phyloP scores from a whole-genome alignment of 1,140 invertebrate species.

The Uloborus diversus region DNA sequence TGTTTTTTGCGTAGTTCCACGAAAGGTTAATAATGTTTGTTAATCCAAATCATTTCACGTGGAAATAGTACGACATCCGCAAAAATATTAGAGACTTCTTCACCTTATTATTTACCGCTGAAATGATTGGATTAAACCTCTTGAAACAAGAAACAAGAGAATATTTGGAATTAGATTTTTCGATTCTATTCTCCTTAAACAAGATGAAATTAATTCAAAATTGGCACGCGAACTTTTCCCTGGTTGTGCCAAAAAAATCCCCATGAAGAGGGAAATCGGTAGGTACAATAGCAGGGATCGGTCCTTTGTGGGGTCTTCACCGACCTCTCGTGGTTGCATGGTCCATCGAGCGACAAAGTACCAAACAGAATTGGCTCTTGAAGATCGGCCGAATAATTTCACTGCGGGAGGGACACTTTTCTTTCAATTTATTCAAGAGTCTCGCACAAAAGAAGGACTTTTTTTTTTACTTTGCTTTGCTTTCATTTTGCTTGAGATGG shows the following conservation, averaged over 20 bases:
- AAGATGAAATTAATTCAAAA: background rate
- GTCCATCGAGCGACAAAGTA: slow-evolving; percentile 20
- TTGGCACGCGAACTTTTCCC: slow-evolving; percentile 2
- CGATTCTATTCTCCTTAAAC: background rate
- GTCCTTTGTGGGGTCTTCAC: background rate
- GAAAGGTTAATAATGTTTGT: no score
- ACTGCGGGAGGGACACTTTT: slow-evolving; percentile 9
- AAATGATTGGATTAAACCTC: no score
- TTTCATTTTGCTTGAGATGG: no score
- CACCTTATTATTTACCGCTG: no score
- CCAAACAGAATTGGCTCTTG: slow-evolving; percentile 27
- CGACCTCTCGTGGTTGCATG: slow-evolving; percentile 1
- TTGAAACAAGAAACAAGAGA: background rate
- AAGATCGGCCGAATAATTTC: slow-evolving; percentile 16
- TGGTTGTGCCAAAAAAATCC: no score
- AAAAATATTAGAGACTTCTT: no score
- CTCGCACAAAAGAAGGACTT: background rate
- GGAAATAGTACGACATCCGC: no score
- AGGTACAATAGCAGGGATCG: no score
- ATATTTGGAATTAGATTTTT: background rate
- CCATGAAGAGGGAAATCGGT: no score
- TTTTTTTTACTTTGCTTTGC: no score
- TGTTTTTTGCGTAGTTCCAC: no score
- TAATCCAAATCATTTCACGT: no score
- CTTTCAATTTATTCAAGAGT: background rate